Evolutionary conservation across 2,797 vertebrate genomes (phyloP).

Genomic region (Hyperoplus lanceolatus): DNA sequence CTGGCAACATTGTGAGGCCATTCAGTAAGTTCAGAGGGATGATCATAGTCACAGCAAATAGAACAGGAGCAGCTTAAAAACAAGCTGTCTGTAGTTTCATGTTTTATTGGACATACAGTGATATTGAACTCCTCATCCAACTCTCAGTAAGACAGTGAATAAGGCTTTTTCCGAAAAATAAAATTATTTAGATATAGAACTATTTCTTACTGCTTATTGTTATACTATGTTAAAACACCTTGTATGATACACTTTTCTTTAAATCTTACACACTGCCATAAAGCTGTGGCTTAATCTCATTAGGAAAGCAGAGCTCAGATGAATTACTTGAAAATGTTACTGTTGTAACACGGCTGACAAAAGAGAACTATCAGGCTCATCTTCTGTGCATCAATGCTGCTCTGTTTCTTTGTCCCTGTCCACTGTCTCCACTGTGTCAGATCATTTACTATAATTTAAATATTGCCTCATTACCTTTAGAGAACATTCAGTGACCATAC

Average conservation of each 20-base stretch:
- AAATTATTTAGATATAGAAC: neutral
- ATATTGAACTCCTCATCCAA: neutral
- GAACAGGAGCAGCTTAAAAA: too few relatives aligned
- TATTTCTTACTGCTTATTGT: too few relatives aligned
- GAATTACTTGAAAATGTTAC: slow-evolving; percentile 14
- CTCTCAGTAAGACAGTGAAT: neutral
- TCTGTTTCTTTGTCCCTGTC: slow-evolving; percentile 20
- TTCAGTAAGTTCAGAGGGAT: neutral
- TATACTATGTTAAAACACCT: too few relatives aligned
- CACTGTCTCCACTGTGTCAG: slow-evolving; percentile 26
- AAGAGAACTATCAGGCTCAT: slow-evolving; percentile 17
- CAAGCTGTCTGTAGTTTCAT: neutral
- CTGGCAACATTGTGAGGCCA: neutral
- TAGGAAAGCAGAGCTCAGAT: neutral
- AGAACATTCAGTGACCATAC: slow-evolving; percentile 25
- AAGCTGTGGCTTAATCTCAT: neutral
- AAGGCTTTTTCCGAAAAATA: neutral
- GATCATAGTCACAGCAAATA: neutral
- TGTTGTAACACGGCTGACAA: slow-evolving; percentile 3
- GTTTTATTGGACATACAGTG: neutral
- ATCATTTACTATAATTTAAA: slow-evolving; percentile 49
- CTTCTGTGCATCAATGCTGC: slow-evolving; percentile 21
- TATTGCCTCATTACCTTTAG: slow-evolving; percentile 30
- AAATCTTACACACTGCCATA: neutral
- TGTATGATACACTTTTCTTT: too few relatives aligned